Evolutionary conservation across 2,113 vertebrate genomes (phyloP).

Genomic region (Pelecanus crispus): DNA sequence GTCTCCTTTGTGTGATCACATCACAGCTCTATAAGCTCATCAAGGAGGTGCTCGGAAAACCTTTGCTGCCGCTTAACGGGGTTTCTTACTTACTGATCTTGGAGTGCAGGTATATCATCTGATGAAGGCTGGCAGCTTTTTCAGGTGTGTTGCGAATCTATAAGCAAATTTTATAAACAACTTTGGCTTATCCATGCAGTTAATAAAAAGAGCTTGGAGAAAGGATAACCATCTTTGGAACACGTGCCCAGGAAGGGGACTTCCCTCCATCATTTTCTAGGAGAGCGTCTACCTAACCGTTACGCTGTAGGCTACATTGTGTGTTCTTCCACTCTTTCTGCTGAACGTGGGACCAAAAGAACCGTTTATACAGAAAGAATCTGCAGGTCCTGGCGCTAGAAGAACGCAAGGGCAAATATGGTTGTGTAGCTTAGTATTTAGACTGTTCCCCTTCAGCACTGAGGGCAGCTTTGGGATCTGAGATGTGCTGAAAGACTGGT

Average conservation of each 20-base stretch:
- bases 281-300: not conserved
- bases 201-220: not conserved
- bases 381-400: not conserved
- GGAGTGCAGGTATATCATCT: not conserved
- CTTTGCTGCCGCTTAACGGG: not conserved
- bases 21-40: not conserved
- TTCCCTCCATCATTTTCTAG: not conserved
- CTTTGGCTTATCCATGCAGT: not conserved
- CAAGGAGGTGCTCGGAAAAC: not conserved
- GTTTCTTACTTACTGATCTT: not conserved
- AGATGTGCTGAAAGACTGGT: not conserved
- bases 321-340: not conserved
- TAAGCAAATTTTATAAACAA: not conserved
- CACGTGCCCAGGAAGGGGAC: not conserved
- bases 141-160: not conserved
- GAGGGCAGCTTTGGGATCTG: not conserved
- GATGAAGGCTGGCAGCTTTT: not conserved
- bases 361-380: not conserved
- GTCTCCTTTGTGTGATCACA: not conserved
- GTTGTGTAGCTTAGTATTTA: not conserved
- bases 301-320: rapidly evolving
- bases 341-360: not conserved
- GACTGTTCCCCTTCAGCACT: not conserved
- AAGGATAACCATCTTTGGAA: not conserved
- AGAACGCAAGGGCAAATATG: not conserved